Percentiles rank a stretch among this genome's conserved stretches.
Conservation (phyloP, 2,113 vertebrate genomes). For the Sebastes fasciatus region DNA sequence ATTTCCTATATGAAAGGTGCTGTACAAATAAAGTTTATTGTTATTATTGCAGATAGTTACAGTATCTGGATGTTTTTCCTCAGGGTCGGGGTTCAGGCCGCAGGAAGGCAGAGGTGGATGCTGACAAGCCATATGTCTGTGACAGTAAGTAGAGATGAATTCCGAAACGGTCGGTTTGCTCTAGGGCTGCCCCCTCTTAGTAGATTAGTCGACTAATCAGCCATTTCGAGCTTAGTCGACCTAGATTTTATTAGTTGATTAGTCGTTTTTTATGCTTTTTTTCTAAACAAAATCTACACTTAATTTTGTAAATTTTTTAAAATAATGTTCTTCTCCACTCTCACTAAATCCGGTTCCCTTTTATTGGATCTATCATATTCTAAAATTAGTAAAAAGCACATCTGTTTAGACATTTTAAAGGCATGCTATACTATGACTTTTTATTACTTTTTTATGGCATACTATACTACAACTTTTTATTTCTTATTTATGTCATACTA, state of each 20-base stretch:
- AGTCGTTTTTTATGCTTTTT: too few relatives aligned
- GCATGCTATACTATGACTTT: too few relatives aligned
- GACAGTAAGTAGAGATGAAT: conserved; percentile 90
- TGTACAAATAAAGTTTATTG: background rate
- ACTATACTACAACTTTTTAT: too few relatives aligned
- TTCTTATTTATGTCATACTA: too few relatives aligned
- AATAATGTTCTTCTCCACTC: background rate
- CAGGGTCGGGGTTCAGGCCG: conserved; percentile 95
- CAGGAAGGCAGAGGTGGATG: conserved; percentile 91
- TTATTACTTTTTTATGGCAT: too few relatives aligned
- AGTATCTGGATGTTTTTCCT: conserved; percentile 32
- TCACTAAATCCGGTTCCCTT: background rate
- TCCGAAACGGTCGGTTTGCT: background rate
- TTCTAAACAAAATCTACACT: background rate
- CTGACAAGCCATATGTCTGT: conserved; percentile 98
- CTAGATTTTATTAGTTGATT: too few relatives aligned
- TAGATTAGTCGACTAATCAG: too few relatives aligned
- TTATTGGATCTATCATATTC: background rate
- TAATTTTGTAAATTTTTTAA: background rate
- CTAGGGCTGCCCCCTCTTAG: too few relatives aligned
- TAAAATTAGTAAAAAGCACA: background rate
- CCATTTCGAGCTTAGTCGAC: too few relatives aligned
- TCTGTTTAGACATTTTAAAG: background rate
- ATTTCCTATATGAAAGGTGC: background rate
- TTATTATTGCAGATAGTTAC: background rate